phyloP scores from a whole-genome alignment of 2,797 vertebrate genomes.

The Neosalanx taihuensis region DNA sequence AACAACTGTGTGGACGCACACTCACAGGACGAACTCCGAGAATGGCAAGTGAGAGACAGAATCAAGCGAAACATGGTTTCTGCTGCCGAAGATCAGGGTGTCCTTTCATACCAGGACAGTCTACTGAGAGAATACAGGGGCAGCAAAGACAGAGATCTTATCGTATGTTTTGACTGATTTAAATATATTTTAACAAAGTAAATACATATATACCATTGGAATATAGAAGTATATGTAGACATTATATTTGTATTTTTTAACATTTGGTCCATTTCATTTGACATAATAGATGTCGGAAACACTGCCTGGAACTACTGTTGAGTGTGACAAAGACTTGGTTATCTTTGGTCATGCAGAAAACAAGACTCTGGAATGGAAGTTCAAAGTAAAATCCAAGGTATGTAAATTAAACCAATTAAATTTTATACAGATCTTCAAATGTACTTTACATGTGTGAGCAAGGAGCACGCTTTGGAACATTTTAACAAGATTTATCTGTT shows the following conservation, averaged over 20 bases:
- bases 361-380: background rate
- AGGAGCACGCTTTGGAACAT: too few relatives aligned
- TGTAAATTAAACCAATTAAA: background rate
- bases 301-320: background rate
- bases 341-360: background rate
- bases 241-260: too few relatives aligned
- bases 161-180: conserved; percentile 59
- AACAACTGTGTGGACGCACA: conserved; percentile 64
- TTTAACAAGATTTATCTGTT: too few relatives aligned
- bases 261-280: background rate
- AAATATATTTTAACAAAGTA: background rate
- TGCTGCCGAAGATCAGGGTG: conserved; percentile 53
- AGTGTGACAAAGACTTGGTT: background rate
- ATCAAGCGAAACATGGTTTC: conserved; percentile 16
- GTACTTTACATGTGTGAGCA: too few relatives aligned
- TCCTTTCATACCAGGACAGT: conserved; percentile 72
- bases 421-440: background rate
- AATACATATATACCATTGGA: background rate
- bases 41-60: conserved; percentile 71
- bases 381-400: background rate
- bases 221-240: too few relatives aligned
- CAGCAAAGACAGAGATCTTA: conserved; percentile 62
- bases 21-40: conserved; percentile 71
- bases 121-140: conserved; percentile 68
- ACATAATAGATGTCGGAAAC: background rate